phyloP scores from a whole-genome alignment of 2,888 invertebrate species.

The Drosophila eohydei region DNA sequence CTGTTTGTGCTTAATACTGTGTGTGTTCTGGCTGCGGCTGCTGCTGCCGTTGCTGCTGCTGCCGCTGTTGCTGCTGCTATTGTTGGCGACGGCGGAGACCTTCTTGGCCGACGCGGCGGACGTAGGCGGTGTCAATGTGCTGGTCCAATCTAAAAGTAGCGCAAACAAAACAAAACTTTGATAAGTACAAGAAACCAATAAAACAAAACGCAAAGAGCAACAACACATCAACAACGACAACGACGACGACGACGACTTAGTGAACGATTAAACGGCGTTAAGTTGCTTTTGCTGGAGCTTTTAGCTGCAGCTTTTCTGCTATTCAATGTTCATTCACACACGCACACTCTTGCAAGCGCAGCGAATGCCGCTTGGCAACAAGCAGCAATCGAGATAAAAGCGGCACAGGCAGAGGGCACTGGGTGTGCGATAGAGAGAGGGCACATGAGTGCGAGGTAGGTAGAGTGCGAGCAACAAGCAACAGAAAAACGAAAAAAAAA shows the following conservation, averaged over 20 bases:
- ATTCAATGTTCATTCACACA: constrained; percentile 43
- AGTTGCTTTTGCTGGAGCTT: constrained; percentile 29
- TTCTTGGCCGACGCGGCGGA: constrained; percentile 56
- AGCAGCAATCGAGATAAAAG: constrained; percentile 67
- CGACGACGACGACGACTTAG: constrained; percentile 18
- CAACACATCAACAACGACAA: constrained; percentile 25
- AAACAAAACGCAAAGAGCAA: constrained; percentile 22
- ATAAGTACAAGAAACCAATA: constrained; percentile 54
- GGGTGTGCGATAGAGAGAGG: constrained; percentile 31
- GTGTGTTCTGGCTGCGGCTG: constrained; percentile 38
- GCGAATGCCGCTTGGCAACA: constrained; percentile 69
- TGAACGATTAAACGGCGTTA: constrained; percentile 23
- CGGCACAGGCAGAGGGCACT: constrained; percentile 32
- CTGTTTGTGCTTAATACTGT: constrained; percentile 73
- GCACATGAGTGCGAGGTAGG: constrained; percentile 17
- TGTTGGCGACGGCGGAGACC: constrained; percentile 41
- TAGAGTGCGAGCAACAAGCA: constrained; percentile 46
- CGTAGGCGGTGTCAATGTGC: constrained; percentile 71
- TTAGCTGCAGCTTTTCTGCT: constrained; percentile 23
- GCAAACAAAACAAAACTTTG: constrained; percentile 37
- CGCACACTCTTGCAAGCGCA: constrained; percentile 14
- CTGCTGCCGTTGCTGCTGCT: constrained; percentile 22
- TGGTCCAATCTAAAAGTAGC: constrained; percentile 77
- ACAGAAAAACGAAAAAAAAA: constrained; percentile 37
- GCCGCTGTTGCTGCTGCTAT: constrained; percentile 14